phyloP scores from a whole-genome alignment of 2,797 vertebrate species.

The Sebastes kiyomatsui region DNA sequence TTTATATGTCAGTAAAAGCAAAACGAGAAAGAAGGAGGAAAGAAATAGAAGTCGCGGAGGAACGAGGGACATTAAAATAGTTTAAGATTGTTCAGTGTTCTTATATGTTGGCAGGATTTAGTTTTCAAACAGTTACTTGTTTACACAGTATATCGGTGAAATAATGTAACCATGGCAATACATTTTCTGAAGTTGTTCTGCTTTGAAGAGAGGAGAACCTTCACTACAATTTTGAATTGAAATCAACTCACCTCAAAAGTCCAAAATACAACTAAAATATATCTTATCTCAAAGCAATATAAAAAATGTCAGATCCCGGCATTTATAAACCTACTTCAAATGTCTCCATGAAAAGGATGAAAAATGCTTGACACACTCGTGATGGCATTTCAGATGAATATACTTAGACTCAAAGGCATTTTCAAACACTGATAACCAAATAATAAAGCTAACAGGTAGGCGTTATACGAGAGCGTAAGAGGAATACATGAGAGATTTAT shows the following conservation, averaged over 20 bases:
- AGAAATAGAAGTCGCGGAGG: neutral
- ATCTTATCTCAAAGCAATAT: neutral
- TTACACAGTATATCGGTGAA: neutral
- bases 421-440: neutral
- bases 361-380: neutral
- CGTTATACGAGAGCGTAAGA: neutral
- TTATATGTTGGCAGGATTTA: neutral
- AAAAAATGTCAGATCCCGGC: neutral
- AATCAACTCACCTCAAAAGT: neutral
- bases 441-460: neutral
- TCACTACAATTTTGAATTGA: neutral
- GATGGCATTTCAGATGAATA: neutral
- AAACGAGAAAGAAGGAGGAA: neutral
- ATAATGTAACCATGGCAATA: neutral
- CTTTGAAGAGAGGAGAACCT: neutral
- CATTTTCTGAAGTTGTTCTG: neutral
- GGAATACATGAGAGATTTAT: no score
- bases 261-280: neutral
- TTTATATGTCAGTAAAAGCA: conserved; percentile 1
- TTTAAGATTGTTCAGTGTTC: neutral
- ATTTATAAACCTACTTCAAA: neutral
- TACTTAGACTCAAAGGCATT: neutral
- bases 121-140: neutral
- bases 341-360: neutral
- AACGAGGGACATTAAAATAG: neutral